Evolutionary conservation across 2,888 invertebrate species (phyloP), one percentile per base, ranked within the genome.

Genomic region (Idaea aversata): DNA sequence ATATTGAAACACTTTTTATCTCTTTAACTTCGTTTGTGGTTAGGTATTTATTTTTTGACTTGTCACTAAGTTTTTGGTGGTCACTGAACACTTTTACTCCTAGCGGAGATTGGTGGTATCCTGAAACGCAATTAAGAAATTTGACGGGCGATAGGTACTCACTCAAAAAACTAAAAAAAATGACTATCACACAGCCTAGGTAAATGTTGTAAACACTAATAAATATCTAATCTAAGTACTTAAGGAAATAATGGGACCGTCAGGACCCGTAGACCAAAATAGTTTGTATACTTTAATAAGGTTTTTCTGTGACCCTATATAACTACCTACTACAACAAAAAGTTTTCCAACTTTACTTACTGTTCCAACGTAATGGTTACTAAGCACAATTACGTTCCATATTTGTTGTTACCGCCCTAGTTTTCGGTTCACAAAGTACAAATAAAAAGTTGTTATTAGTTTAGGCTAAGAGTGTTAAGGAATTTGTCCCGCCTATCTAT

Each of bases 401-500:
- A 47, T 47, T 47, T 47, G 47, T 47, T 47, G 47, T 47, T 47
- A 47, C 10, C 3, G 47, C 13, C 47, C 47, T 47, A 47, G 47
- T 47, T 47, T 47, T 47, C 47, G 47, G 47, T 47, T 47, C 47
- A 47, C 47, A 47, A 47, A 47, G 47, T 47, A 47, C 47, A 47
- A 47, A 47, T 47, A 47, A 47, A 47, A 47, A 47, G 47, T 47
- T 47, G 47, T 7, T 47, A 47, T 47, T 47, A 10, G 47, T 47
- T 47, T 47, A 47, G 47, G 36, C 13, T 47, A 10, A 47, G 47
- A 47, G 47, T 47, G 47, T 47, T 47, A 47, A 47, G 47, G 47
- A 47, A 47, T 47, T 47, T 47, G 47, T 47, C 47, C 47, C 47
- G 47, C 47, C 64, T 57, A 63, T 34, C 10, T n/a, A 15, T 16